Evolutionary conservation across 1,140 invertebrate species (phyloP), one percentile per base, ranked within the genome.

Genomic region (Magallana angulata): DNA sequence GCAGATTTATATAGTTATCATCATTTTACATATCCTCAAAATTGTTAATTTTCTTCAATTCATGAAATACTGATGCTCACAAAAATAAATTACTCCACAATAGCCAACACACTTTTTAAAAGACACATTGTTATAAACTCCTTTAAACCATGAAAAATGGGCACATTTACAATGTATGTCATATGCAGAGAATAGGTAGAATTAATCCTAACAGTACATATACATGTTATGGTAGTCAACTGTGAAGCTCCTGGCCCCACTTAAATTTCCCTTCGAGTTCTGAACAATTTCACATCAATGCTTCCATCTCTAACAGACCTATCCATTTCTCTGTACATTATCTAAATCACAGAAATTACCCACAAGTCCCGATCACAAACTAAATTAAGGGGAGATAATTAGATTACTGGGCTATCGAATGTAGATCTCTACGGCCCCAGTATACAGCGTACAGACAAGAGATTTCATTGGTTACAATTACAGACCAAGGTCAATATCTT

Each of bases 381-480:
- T 76, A 8, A 30, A 30, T 76, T 30, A 18, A 36, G 24, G 68
- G 68, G 68, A 76, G 24, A 12, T 76, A 76, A 76, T 76, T 76
- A 76, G 68, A 76, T 76, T 76, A 76, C 7, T 30, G 8, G 7
- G 68, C 24, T 76, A 76, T 76, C 68, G 24, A 30, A 76, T 76
- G 68, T 76, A 18, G 36, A 76, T 76, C 68, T 64, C 18, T 64
- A 18, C 16, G 16, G 18, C 16, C 16, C 16, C 60, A 1, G 16
- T n/a, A 64, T n/a, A 64, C 60, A 16, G 24, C 14, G 12, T 11
- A 76, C 11, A 76, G 36, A 12, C 24, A 30, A 12, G 18, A 30
- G 68, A 76, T 76, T 76, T 76, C 68, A 76, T 76, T 30, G 68
- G 24, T 30, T 30, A 76, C 68, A 48, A 76, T 76, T 76, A 76